Percentiles rank a stretch among this genome's conserved stretches.
Evolutionary conservation across 2,113 vertebrate species (phyloP).

Genomic region (Strix uralensis): DNA sequence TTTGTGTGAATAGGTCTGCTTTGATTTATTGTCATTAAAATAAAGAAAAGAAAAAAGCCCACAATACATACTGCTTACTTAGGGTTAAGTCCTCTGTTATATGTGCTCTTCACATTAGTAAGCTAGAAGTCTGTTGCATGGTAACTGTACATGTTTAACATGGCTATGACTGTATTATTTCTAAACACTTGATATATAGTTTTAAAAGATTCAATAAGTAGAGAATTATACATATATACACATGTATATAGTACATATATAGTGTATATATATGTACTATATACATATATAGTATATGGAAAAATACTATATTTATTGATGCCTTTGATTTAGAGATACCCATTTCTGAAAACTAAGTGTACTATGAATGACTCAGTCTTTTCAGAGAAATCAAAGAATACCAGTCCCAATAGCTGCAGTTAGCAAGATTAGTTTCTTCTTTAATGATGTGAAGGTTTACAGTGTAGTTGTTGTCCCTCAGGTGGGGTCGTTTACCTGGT

Average conservation of each 20-base stretch:
- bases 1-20: background rate
- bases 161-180: background rate
- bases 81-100: background rate
- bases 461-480: background rate
- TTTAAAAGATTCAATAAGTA: background rate
- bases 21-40: background rate
- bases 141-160: background rate
- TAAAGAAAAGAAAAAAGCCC: background rate
- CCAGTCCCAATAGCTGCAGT: background rate
- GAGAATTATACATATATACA: background rate
- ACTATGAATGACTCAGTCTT: constrained; percentile 20
- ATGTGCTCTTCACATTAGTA: background rate
- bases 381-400: background rate
- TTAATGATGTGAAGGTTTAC: constrained; percentile 56
- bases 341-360: background rate
- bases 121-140: background rate
- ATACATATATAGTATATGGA: background rate
- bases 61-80: background rate
- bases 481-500: too few species aligned
- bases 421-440: constrained; percentile 28
- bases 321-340: background rate
- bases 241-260: background rate
- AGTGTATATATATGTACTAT: too few species aligned
- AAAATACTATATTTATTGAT: background rate
- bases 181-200: background rate